phyloP scores from a whole-genome alignment of 1,140 invertebrate species.

The Papilio glaucus region DNA sequence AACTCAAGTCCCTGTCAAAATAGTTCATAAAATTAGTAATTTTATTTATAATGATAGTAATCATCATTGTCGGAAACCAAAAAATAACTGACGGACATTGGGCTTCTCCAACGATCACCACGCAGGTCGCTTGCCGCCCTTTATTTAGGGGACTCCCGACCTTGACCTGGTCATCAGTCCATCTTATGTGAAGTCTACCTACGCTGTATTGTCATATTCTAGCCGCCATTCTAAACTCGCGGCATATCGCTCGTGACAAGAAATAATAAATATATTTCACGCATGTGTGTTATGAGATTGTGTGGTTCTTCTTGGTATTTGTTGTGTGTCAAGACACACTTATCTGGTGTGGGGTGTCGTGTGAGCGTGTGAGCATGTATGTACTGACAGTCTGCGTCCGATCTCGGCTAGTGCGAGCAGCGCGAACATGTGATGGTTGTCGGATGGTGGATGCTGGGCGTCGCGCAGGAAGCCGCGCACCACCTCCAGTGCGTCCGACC shows the following conservation, averaged over 20 bases:
- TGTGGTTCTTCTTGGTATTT: background rate
- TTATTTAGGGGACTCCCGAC: too few species aligned
- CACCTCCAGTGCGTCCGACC: conserved; percentile 90
- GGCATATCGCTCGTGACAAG: too few species aligned
- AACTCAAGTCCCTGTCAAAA: conserved; percentile 91
- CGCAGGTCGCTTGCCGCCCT: too few species aligned
- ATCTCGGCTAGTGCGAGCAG: conserved; percentile 98
- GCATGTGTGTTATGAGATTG: too few species aligned
- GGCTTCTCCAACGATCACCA: too few species aligned
- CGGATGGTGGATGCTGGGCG: conserved; percentile 88
- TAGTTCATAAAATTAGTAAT: conserved; percentile 45
- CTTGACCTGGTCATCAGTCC: too few species aligned
- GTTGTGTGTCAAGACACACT: background rate
- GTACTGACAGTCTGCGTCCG: conserved; percentile 93
- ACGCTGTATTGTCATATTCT: too few species aligned
- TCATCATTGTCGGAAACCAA: background rate
- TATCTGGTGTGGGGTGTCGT: background rate
- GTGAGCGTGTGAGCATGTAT: background rate
- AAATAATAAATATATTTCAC: too few species aligned
- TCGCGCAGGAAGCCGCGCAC: conserved; percentile 94
- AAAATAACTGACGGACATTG: too few species aligned
- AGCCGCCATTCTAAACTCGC: too few species aligned
- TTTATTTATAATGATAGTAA: background rate
- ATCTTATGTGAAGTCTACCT: too few species aligned
- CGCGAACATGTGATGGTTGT: conserved; percentile 95